Conservation (phyloP, 1,140 invertebrate species). For the Aphelenchoides fujianensis region DNA sequence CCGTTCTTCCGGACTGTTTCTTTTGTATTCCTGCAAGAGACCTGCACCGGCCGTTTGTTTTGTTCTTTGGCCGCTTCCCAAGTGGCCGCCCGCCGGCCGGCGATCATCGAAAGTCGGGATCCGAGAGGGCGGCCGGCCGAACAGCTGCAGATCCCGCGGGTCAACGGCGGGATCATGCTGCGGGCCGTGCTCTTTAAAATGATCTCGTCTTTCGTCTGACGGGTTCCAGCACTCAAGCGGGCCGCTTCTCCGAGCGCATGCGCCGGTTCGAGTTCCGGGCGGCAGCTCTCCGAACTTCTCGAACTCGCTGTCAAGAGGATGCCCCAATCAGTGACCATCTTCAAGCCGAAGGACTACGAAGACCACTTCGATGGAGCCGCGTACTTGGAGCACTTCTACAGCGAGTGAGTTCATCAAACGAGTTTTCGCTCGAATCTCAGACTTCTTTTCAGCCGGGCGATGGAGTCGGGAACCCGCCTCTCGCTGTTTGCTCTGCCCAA, state of each 20-base stretch:
- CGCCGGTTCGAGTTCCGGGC: too few species aligned
- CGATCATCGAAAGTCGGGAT: not conserved
- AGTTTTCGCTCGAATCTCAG: conserved; percentile 19
- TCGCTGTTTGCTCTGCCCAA: conserved; percentile 53
- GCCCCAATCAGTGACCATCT: conserved; percentile 20
- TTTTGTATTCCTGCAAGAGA: too few species aligned
- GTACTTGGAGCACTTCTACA: conserved; percentile 51
- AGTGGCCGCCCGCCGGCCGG: not conserved
- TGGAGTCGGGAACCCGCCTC: conserved; percentile 48
- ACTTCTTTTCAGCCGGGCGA: conserved; percentile 37
- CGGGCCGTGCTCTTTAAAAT: not conserved
- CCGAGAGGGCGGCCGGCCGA: not conserved
- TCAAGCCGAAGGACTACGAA: conserved; percentile 46
- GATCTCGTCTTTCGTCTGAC: not conserved
- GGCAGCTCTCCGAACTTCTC: too few species aligned
- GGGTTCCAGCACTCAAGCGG: too few species aligned
- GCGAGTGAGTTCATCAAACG: conserved; percentile 33
- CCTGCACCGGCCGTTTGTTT: too few species aligned
- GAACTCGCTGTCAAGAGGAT: not conserved
- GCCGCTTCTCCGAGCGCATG: too few species aligned
- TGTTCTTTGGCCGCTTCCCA: not conserved
- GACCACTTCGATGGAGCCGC: conserved; percentile 47
- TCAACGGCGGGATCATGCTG: not conserved
- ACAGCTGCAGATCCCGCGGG: conserved; percentile 1
- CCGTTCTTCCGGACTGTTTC: too few species aligned